Percentiles rank a stretch among this genome's conserved stretches.
Evolutionary conservation across 2,888 invertebrate genomes (phyloP).

Genomic region (Pristionchus maxplancki): DNA sequence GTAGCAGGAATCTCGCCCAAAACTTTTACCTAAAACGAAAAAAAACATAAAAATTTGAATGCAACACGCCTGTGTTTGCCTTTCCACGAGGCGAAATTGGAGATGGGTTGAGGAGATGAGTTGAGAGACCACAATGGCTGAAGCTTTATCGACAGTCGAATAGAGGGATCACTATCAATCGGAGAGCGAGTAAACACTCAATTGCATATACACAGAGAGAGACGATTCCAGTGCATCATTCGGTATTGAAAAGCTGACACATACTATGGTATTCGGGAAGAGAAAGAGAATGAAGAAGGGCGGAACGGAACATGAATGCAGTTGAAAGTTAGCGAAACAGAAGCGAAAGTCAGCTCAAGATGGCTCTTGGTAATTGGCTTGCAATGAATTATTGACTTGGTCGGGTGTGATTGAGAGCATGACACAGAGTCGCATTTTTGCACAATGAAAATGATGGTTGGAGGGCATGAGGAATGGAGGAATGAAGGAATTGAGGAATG

Average conservation of each 20-base stretch:
- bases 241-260: neutral
- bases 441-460: neutral
- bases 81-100: constrained; percentile 9
- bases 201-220: constrained; percentile 15
- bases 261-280: neutral
- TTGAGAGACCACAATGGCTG: neutral
- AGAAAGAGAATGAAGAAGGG: neutral
- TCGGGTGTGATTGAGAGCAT: constrained; percentile 34
- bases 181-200: neutral
- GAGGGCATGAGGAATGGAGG: constrained; percentile 39
- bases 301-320: neutral
- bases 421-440: constrained; percentile 39
- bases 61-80: neutral
- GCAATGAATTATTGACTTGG: constrained; percentile 33
- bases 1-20: no score
- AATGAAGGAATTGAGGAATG: neutral
- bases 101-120: constrained; percentile 10
- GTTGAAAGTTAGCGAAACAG: neutral
- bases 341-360: neutral
- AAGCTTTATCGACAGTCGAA: constrained; percentile 6
- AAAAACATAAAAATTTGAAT: neutral
- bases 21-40: neutral
- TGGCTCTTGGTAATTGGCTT: neutral
- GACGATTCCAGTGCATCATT: neutral
- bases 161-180: neutral